Evolutionary conservation across 2,113 vertebrate species (phyloP).

Genomic region (Panthera tigris): DNA sequence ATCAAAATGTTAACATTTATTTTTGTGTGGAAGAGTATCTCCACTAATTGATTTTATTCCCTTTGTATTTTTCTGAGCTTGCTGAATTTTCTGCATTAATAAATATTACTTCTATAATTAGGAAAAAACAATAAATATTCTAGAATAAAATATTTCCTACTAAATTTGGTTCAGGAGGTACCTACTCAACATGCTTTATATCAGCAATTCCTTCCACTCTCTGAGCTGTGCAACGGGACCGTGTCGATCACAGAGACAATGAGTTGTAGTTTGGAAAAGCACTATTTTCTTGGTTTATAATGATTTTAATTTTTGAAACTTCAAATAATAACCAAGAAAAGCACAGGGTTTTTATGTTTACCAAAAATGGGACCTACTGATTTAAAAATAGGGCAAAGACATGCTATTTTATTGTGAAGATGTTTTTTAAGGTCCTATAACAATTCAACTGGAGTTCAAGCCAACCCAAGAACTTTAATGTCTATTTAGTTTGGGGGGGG

Average conservation of each 20-base stretch:
- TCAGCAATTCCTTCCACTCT: neutral
- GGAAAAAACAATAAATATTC: neutral
- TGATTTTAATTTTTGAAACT: conserved; percentile 19
- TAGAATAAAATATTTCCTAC: neutral
- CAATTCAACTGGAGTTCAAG: neutral
- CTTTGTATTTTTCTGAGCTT: neutral
- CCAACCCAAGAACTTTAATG: neutral
- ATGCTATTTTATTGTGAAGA: neutral
- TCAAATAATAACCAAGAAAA: neutral
- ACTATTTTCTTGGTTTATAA: neutral
- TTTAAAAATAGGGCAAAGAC: neutral
- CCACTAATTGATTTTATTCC: neutral
- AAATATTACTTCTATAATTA: neutral
- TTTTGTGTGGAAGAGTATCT: neutral
- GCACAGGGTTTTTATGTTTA: neutral
- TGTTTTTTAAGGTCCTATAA: neutral
- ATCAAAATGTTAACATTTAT: neutral
- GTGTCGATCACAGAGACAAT: neutral
- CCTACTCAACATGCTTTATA: neutral
- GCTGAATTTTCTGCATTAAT: neutral
- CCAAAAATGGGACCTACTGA: neutral
- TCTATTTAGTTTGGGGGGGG: too few species aligned
- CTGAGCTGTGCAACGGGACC: neutral
- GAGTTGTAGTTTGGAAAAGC: neutral
- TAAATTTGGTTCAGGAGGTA: neutral